These are phyloP conservation scores for Hippocampus comes DNA, from an alignment of 2,113 vertebrate genomes.

Conservation along the genomic window DNA sequence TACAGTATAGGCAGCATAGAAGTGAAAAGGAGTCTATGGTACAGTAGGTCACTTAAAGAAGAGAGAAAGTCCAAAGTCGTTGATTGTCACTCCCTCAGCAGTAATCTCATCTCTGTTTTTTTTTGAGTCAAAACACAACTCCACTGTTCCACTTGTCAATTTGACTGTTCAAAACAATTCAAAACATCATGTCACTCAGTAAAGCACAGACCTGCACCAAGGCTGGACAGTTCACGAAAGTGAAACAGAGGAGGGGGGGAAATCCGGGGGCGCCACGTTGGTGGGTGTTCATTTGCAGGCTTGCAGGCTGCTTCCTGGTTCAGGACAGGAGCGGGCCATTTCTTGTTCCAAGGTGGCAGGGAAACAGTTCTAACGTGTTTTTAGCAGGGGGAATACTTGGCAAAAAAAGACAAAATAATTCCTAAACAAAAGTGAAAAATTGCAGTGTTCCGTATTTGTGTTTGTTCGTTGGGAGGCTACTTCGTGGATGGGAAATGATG, in stretches of 20 bases:
- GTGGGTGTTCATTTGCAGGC: not conserved
- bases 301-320: not conserved
- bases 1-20: constrained; percentile 70
- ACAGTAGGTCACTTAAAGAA: constrained; percentile 71
- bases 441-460: not conserved
- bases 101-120: constrained; percentile 12
- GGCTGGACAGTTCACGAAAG: not conserved
- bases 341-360: not conserved
- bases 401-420: not conserved
- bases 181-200: not conserved
- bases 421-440: too few relatives aligned
- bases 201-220: not conserved
- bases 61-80: constrained; percentile 63
- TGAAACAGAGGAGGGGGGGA: not conserved
- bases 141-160: constrained; percentile 10
- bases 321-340: not conserved
- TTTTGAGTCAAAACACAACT: constrained; percentile 5
- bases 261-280: not conserved
- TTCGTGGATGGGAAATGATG: not conserved
- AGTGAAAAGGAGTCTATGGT: constrained; percentile 62
- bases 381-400: not conserved
- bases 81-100: constrained; percentile 68
- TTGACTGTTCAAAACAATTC: not conserved
- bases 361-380: not conserved
- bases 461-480: not conserved